Base-by-base conservation (phyloP, 2,888 invertebrate species). In the Epinotia ramella region DNA sequence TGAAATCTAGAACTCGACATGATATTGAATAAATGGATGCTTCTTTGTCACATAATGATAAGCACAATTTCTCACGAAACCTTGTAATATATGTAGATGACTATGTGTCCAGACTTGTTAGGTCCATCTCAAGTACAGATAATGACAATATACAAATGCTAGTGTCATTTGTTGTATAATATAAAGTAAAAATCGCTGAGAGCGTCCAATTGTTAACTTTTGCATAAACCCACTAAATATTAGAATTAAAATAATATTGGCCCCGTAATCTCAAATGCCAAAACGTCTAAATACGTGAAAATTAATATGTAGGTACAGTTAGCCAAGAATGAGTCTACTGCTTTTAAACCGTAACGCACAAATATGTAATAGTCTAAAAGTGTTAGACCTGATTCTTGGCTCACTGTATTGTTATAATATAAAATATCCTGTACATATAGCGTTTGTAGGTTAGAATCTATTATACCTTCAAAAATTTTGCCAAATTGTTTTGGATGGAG, bases 371-470 rank as follows among this genome's bases (percentile, higher is more conserved):
- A 9, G 40, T 40, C 40, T 40, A 40, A 40, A 40, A 40, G 40
- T 40, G 40, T 0, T 40, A 40, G 40, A 40, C 40, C 40, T 9
- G 40, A 9, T 40, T 40, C 9, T 9, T 40, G 40, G 40, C 40
- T 40, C 2, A 40, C 40, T 9, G 40, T 40, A 40, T 40, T 40
- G 7, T 40, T 56, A 46, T 62, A 53, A 57, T 56, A 46, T 62
- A 53, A 57, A 28, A 44, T 9, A 46, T 46, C 56, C 24, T 78
- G 77, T 79, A 80, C 12, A 79, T 78, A 78, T 78, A 78, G 79
- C 80, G 77, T 79, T 71, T 64, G 24, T 75, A 71, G 70, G 60
- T 60, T 71, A 73, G 46, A 13, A 18, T 65, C n/a, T 57, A 44
- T 33, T 57, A 44, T 33, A 44, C 24, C 68, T 59, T 24, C n/a